Evolutionary conservation across 2,797 vertebrate genomes (phyloP).

Genomic region (Oreochromis mossambicus): DNA sequence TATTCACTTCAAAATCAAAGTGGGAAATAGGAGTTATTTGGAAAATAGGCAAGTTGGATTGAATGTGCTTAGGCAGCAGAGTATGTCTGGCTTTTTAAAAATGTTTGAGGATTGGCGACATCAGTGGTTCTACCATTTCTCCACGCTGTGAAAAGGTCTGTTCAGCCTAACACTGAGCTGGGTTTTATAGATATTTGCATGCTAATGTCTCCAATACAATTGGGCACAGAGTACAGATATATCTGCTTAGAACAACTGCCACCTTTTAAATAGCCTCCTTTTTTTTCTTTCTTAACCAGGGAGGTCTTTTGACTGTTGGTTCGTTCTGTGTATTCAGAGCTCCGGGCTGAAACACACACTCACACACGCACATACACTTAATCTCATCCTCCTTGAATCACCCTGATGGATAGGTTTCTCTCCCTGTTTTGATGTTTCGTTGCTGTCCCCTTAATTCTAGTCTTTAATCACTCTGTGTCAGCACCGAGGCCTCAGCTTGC

Average conservation of each 20-base stretch:
- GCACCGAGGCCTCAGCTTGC: conserved; percentile 55
- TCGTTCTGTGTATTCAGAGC: conserved; percentile 22
- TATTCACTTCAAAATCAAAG: conserved; percentile 28
- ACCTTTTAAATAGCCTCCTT: conserved; percentile 44
- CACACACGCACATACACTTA: conserved; percentile 31
- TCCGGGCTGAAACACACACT: conserved; percentile 23
- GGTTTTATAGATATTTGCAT: conserved; percentile 68
- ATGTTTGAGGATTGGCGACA: not conserved
- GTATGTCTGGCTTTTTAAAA: not conserved
- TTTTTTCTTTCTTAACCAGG: conserved; percentile 7
- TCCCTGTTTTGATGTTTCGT: conserved; percentile 60
- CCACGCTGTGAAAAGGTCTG: conserved; percentile 40
- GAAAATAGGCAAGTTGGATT: conserved; percentile 2
- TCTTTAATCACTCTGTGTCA: conserved; percentile 69
- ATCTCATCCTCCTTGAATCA: conserved; percentile 57
- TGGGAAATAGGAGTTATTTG: conserved; percentile 7
- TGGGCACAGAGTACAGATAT: conserved; percentile 50
- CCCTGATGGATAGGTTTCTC: conserved; percentile 65
- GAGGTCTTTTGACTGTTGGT: conserved; percentile 63
- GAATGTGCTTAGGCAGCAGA: not conserved
- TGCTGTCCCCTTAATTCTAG: conserved; percentile 60
- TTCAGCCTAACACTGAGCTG: conserved; percentile 32
- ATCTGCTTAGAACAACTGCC: conserved; percentile 54
- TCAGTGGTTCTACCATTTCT: conserved; percentile 23
- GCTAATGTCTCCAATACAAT: conserved; percentile 59